Base-by-base conservation (phyloP, 1,140 invertebrate species). In the Coptotermes formosanus region DNA sequence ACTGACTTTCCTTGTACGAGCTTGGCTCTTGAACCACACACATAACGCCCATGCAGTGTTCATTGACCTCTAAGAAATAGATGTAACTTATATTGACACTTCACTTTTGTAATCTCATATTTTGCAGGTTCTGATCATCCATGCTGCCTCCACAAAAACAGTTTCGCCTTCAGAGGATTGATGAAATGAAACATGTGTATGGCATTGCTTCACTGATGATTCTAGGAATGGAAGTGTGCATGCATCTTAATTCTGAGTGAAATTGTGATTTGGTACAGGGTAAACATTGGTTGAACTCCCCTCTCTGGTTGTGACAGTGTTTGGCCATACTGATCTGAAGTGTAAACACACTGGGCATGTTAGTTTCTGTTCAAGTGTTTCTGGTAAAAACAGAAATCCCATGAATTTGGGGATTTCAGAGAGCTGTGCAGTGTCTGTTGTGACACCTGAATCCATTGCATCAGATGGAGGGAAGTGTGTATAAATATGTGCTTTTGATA, bases 221-320 rank as follows among this genome's bases (percentile, higher is more conserved):
- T 89, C 92, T 94, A 88, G 94, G 94, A 6, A 94, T 96, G 92
- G 95, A 97, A 91, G 95, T 94, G 85, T 94, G 94, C 14, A 88
- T 96, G 69, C 92, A 95, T 88, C 92, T 95, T 82, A 93, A 93
- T 48, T 94, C 93, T 89, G 93, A 96, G 87, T 91, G 92, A 88
- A 92, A 93, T 86, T 91, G 92, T 88, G 94, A 95, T 89, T 92
- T 92, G 86, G 88, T 91, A 25, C 94, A 94, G 88, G 93, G 95
- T n/a, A 90, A 92, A 82, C 92, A 93, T 85, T 96, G 95, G 96
- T 95, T 96, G 0, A 94, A 94, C 90, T 94, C 96, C 89, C 95
- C 95, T 25, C 91, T 96, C 8, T 30, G n/a, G n/a, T 75, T 75
- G 6, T 75, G 64, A 75, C 30, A 75, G 64, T 9, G n/a, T 9